These are phyloP conservation scores for Drosophila stalkeri DNA, from an alignment of 2,888 invertebrate genomes.

Conservation along the genomic window DNA sequence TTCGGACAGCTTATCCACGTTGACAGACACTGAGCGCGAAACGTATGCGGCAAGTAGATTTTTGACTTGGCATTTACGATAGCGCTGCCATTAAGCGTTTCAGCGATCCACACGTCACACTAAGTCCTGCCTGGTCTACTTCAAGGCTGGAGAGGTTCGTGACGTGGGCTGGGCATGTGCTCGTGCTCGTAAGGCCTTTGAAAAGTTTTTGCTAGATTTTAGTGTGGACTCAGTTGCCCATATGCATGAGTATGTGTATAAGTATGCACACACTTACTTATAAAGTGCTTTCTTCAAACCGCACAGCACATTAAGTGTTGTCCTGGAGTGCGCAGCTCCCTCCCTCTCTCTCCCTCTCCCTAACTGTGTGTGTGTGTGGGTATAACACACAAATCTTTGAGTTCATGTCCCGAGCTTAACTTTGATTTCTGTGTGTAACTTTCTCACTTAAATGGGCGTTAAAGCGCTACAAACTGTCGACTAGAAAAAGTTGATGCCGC, in stretches of 20 bases:
- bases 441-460: constrained; percentile 73
- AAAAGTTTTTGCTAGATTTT: constrained; percentile 43
- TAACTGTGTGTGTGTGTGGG: constrained; percentile 6
- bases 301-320: constrained; percentile 41
- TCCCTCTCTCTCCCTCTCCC: neutral
- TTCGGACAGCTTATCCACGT: constrained; percentile 54
- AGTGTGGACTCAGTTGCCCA: constrained; percentile 33
- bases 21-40: constrained; percentile 47
- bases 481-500: constrained; percentile 31
- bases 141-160: constrained; percentile 23
- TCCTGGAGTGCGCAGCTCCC: neutral
- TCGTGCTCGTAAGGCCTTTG: constrained; percentile 23
- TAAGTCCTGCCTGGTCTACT: neutral
- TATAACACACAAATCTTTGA: constrained; percentile 36
- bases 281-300: constrained; percentile 46
- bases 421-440: constrained; percentile 68
- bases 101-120: constrained; percentile 44
- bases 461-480: constrained; percentile 49
- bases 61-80: constrained; percentile 72
- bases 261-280: constrained; percentile 37
- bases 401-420: constrained; percentile 57
- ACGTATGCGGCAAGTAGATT: constrained; percentile 77
- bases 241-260: constrained; percentile 14
- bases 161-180: constrained; percentile 27
- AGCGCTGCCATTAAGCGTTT: constrained; percentile 56